Base-by-base conservation (phyloP, 2,113 vertebrate genomes). In the Rhynchomys soricoides region DNA sequence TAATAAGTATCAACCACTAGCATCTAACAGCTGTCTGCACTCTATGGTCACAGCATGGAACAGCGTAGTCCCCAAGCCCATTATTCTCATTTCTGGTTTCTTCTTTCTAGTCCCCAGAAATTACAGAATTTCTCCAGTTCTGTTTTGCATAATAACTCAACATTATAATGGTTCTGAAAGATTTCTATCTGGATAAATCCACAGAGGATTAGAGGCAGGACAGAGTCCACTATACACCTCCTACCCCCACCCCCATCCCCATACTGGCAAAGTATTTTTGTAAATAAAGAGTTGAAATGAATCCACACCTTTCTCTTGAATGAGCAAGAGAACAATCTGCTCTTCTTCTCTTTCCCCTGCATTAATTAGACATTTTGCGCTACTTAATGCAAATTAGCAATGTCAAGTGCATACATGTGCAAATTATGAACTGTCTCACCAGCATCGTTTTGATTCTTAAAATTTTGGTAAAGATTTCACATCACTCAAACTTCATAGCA, bases 381-480 rank as follows among this genome's bases (percentile, higher is more conserved):
- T 86, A 40, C 55, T 97, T 88, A 48, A 91, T 87, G 90, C 59
- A 96, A 95, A 91, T 83, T 64, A 96, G 91, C 88, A 89, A 79
- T 83, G 96, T 89, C 94, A 97, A 95, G 89, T 73, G 70, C 74
- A 83, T 57, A 68, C 89, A 82, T 83, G 90, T 83, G 66, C 59
- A 94, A 96, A 93, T 96, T 93, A 83, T 5, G 21, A 52, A 85
- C 91, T 77, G 45, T 16, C 85, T 43, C 94, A 88, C 9, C 73
- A 43, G 75, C 79, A 45, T 83, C 86, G 48, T 93, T 96, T 97
- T 96, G 89, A 96, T 96, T 97, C 89, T 96, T 97, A 64, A 89
- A 91, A 89, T 93, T 82, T 83, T 95, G 34, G 94, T 64, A 93
- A 96, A 91, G 85, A 96, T 95, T 95, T 96, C 91, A 96, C 3